Evolutionary conservation across 2,797 vertebrate species (phyloP), one percentile per base, ranked within the genome.

Genomic region (Anas flavirostris): DNA sequence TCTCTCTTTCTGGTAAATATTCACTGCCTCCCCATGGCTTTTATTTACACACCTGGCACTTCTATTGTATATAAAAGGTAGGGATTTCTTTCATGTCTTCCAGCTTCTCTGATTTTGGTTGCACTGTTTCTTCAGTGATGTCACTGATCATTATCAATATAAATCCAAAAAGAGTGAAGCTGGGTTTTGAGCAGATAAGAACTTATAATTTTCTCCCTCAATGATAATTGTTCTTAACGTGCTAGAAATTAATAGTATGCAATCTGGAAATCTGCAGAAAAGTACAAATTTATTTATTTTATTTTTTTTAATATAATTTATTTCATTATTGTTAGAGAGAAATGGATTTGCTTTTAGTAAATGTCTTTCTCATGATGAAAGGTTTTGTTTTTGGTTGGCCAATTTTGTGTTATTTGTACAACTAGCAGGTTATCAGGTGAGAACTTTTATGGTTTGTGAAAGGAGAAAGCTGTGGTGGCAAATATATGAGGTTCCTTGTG

Each of bases 251-350:
- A 82, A 76, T 63, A 69, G 35, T 8, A n/a, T 66, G 41, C 70
- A 83, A 70, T 19, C 8, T 83, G 62, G 77, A 91, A 74, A 82
- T 74, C 35, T 63, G 17, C 35, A 83, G 60, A 29, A 39, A 91
- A 93, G n/a, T 31, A 85, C 29, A 77, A 14, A 28, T 94, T 74
- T 74, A 88, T 82, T 77, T 82, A 81, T 25, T 39, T 39, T 39
- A 39, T 48, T 8, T 25, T 28, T 78, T 28, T 31, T 90, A 72
- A 44, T 82, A 0, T 86, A 63, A 31, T 31, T 52, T 28, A 28
- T 52, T 52, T 52, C 44, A 81, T 93, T 72, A 63, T 69, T 31
- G 31, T 60, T 87, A 56, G 56, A 72, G 9, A 12, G 16, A 87
- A 87, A 12, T 84, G 10, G 28, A 62, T 87, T 94, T 86, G 12